These are phyloP conservation scores for Chloebia gouldiae DNA, from an alignment of 2,113 vertebrate genomes.

Conservation along the genomic window DNA sequence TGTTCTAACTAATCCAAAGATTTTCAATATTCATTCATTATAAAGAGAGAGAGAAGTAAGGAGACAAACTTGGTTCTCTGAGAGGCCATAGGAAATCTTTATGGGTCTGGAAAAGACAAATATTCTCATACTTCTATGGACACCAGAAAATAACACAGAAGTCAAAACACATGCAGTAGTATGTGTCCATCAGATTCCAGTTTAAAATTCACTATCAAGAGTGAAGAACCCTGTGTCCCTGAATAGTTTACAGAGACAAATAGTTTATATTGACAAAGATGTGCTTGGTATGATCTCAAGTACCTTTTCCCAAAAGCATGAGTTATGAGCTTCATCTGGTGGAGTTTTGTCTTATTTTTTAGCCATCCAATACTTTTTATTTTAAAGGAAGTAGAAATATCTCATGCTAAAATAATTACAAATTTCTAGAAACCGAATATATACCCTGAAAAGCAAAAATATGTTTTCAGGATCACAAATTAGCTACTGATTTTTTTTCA, in stretches of 20 bases:
- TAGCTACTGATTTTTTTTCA: neutral
- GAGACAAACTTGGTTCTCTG: neutral
- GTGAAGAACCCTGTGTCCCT: neutral
- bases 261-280: neutral
- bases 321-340: neutral
- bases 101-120: neutral
- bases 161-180: accelerated
- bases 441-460: neutral
- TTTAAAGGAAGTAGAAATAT: neutral
- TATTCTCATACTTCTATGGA: neutral
- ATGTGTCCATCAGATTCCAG: neutral
- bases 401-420: neutral
- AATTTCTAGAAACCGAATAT: neutral
- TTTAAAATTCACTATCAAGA: neutral
- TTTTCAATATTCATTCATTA: neutral
- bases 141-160: neutral
- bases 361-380: neutral
- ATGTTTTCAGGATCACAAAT: neutral
- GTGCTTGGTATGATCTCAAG: neutral
- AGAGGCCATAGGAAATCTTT: neutral
- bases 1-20: neutral
- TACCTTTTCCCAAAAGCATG: neutral
- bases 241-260: neutral
- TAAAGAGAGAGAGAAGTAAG: neutral
- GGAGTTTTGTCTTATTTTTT: neutral